phyloP scores from a whole-genome alignment of 2,888 invertebrate species.

The Nomada lathburiana region DNA sequence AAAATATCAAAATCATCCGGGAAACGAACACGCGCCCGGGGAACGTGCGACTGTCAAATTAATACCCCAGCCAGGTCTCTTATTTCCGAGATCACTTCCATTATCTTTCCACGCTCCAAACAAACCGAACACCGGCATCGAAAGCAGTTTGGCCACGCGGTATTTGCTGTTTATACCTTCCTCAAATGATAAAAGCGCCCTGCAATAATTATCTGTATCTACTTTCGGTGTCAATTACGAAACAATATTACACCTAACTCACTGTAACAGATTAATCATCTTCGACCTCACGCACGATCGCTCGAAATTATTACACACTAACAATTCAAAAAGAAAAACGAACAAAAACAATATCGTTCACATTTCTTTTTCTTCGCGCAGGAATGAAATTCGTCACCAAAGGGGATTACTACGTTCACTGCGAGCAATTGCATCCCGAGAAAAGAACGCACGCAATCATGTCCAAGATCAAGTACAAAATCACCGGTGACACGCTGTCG shows the following conservation, averaged over 20 bases:
- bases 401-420: slow-evolving; percentile 73
- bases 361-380: background rate
- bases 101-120: slow-evolving; percentile 11
- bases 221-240: slow-evolving; percentile 13
- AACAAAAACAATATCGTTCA: background rate
- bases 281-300: background rate
- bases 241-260: background rate
- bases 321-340: background rate
- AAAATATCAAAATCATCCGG: background rate
- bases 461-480: slow-evolving; percentile 63
- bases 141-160: background rate
- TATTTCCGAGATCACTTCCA: slow-evolving; percentile 1
- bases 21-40: background rate
- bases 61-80: background rate
- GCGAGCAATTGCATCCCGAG: slow-evolving; percentile 66
- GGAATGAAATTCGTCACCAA: slow-evolving; percentile 63
- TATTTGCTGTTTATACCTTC: slow-evolving; percentile 12
- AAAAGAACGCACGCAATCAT: slow-evolving; percentile 17
- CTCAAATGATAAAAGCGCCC: background rate
- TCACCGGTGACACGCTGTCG: slow-evolving; percentile 3
- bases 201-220: background rate
- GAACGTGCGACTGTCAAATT: background rate
- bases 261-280: background rate
- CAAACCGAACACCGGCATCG: slow-evolving; percentile 6
- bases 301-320: too few relatives aligned